Evolutionary conservation across 1,140 invertebrate genomes (phyloP), one percentile per base, ranked within the genome.

Genomic region (Drosophila truncata): DNA sequence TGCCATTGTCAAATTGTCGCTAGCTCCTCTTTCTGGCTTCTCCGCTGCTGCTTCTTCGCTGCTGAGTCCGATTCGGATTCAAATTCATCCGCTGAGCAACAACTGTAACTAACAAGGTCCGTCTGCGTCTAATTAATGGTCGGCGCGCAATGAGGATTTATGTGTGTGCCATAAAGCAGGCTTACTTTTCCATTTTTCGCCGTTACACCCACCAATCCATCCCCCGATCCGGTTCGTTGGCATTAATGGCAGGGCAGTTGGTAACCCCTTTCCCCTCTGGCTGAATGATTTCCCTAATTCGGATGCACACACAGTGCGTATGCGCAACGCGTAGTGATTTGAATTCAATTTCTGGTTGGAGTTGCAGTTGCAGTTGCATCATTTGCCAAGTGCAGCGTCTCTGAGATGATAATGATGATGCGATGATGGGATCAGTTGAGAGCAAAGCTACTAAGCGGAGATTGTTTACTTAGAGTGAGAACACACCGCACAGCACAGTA

Each of bases 71-170:
- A 23, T 20, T 62, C 33, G 39, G n/a, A 55, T 44, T 74, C n/a
- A 33, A 35, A 55, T 25, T 23, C 52, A 55, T 55, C 33, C 41
- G 52, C 52, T 76, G 71, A 11, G 59, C 41, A 69, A 47, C 78
- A 77, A 82, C 58, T 85, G 82, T 87, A 87, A 87, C 78, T 71
- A 86, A 82, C 57, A 65, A 76, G 54, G 62, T 64, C 44, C 54
- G 41, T 18, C 65, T 72, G 61, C 50, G 23, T 29, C 62, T 82
- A 79, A 82, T 86, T 82, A 79, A 79, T 67, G 70, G 35, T 29
- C 59, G 47, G 47, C 13, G 47, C 13, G 58, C 69, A 79, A 65
- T 58, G 46, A 42, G 41, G 62, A 59, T 63, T 79, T 64, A 65
- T 83, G 80, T 52, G 80, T 52, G 39, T 35, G 77, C 33, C 61